phyloP scores from a whole-genome alignment of 2,113 vertebrate species.

The Stegastes partitus region DNA sequence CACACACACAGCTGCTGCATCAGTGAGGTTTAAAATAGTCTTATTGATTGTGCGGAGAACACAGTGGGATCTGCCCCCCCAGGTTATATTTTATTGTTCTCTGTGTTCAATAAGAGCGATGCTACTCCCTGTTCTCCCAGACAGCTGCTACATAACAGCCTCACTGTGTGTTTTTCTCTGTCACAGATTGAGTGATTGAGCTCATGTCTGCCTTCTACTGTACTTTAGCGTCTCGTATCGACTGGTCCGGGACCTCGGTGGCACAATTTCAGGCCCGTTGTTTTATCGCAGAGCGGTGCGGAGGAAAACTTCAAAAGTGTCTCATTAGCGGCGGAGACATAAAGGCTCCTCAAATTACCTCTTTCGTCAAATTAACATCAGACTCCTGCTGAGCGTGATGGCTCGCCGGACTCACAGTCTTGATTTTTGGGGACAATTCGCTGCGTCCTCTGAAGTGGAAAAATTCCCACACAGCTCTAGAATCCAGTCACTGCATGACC shows the following conservation, averaged over 20 bases:
- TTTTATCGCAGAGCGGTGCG: constrained; percentile 3
- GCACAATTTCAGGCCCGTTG: constrained; percentile 27
- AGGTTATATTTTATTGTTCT: constrained; percentile 82
- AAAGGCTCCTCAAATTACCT: neutral
- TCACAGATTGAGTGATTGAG: constrained; percentile 77
- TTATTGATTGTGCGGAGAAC: constrained; percentile 73
- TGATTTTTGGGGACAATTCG: neutral
- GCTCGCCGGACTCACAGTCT: neutral
- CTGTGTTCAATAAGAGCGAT: constrained; percentile 78
- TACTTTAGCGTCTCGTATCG: constrained; percentile 70
- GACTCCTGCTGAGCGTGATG: neutral
- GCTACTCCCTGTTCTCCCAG: constrained; percentile 61
- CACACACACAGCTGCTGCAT: constrained; percentile 48
- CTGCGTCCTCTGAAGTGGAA: no score
- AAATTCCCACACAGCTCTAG: neutral
- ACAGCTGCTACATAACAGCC: constrained; percentile 76
- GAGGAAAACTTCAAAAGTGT: constrained; percentile 26
- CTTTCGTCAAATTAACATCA: constrained; percentile 5
- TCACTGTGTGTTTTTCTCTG: constrained; percentile 66
- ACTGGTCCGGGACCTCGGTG: constrained; percentile 64
- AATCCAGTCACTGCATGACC: neutral
- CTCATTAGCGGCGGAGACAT: constrained; percentile 5
- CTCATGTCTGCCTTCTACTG: constrained; percentile 72
- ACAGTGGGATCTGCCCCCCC: constrained; percentile 68
- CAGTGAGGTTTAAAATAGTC: constrained; percentile 72